phyloP scores from a whole-genome alignment of 2,113 vertebrate genomes.

The Hyaena hyaena region DNA sequence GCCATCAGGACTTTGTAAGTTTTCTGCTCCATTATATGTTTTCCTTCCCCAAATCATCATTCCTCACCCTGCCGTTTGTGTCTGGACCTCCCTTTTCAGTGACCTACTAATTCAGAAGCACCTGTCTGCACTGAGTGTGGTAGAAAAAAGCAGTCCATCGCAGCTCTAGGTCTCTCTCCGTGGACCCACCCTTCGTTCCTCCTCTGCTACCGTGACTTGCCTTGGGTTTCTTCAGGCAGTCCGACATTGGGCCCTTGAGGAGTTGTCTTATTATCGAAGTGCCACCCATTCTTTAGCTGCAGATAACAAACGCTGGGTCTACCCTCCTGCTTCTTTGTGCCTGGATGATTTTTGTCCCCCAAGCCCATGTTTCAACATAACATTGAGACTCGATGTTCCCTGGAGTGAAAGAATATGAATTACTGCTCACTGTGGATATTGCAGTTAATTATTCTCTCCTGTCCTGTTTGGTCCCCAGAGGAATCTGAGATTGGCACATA shows the following conservation, averaged over 20 bases:
- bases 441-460: not conserved
- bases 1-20: not conserved
- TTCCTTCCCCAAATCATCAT: not conserved
- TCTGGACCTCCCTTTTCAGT: not conserved
- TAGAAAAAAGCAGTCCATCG: not conserved
- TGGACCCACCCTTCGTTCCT: not conserved
- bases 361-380: not conserved
- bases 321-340: not conserved
- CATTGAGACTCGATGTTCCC: not conserved
- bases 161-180: accelerated
- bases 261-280: not conserved
- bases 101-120: not conserved
- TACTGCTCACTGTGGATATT: not conserved
- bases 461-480: not conserved
- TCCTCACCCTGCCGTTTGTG: not conserved
- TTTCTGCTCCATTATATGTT: not conserved
- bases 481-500: not conserved
- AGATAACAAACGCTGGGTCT: not conserved
- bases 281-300: not conserved
- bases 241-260: not conserved
- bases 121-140: accelerated
- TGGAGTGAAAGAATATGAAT: not conserved
- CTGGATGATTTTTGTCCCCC: not conserved
- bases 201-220: not conserved
- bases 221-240: not conserved